Evolutionary conservation across 2,888 invertebrate genomes (phyloP), one percentile per base, ranked within the genome.

Genomic region (Homarus gammarus): DNA sequence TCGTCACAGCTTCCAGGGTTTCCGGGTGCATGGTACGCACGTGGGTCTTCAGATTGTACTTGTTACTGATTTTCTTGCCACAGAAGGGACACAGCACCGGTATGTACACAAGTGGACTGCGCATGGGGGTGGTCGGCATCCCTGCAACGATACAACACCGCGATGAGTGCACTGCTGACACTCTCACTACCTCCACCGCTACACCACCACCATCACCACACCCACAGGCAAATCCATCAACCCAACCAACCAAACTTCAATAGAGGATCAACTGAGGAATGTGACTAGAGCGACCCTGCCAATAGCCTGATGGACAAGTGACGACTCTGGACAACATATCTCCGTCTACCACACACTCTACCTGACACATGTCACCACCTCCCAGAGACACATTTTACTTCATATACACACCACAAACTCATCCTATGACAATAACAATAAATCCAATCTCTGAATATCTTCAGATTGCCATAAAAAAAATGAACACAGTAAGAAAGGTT

Each of bases 11-110:
- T 38, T 36, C 89, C 40, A 85, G 68, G 84, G 70, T 61, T 36
- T 89, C 89, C 22, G 91, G 90, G 89, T 92, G 91, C 78, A 87
- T 92, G 81, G 89, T 90, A 70, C 87, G 79, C 81, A 92, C 90
- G 84, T 92, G 91, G 73, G 91, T 92, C 91, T 92, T 92, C 36
- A 92, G 90, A 85, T 92, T 92, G 89, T 92, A 90, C 90, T 92
- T 92, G 91, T 92, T 92, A 88, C 91, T 92, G 82, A 92, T 92
- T 83, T 88, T 90, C 90, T 92, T 92, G 86, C 86, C 83, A 79
- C 91, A 92, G 90, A 84, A 90, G 68, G 91, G 91, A 72, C 91
- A 92, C 82, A 89, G 79, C 56, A 90, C 87, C 56, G 90, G 91
- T 27, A 88, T 84, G 84, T 90, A 89, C 89, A 89, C 89, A 51